Evolutionary conservation across 2,797 vertebrate species (phyloP).

Genomic region (Gymnothorax javanicus): DNA sequence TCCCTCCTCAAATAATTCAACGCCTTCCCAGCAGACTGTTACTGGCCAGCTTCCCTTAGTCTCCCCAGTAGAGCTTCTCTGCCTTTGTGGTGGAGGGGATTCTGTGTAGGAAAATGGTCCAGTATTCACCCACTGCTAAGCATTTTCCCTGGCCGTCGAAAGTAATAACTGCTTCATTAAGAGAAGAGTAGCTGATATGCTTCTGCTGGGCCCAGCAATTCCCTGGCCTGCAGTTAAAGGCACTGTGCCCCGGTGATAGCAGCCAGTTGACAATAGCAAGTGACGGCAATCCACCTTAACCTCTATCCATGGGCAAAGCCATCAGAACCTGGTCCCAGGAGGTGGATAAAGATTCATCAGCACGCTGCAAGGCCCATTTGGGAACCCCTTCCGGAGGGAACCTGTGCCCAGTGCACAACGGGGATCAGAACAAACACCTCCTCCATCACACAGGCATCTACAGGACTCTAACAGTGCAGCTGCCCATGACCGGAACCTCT

Average conservation of each 20-base stretch:
- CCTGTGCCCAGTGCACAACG: conserved; percentile 27
- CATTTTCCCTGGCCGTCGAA: conserved; percentile 9
- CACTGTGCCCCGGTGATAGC: conserved; percentile 3
- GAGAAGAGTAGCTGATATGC: conserved; percentile 21
- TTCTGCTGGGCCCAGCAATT: conserved; percentile 23
- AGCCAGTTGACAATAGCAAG: no score
- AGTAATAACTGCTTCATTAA: conserved; percentile 27
- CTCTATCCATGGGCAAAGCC: background rate
- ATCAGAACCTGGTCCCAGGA: conserved; percentile 25
- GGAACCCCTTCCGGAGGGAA: conserved; percentile 20
- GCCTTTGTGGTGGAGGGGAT: background rate
- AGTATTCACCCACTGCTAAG: conserved; percentile 4
- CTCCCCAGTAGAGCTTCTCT: background rate
- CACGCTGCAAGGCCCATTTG: conserved; percentile 31
- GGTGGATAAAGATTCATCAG: conserved; percentile 35
- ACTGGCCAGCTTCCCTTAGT: background rate
- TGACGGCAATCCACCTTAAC: no score
- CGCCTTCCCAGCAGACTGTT: background rate
- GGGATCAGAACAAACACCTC: conserved; percentile 35
- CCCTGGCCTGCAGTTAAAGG: conserved; percentile 30
- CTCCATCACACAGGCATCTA: conserved; percentile 2
- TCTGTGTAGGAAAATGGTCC: background rate
- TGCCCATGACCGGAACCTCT: background rate
- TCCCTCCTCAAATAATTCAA: background rate
- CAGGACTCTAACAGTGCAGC: background rate